Percentiles rank a stretch among this genome's conserved stretches.
Conservation (phyloP, 2,888 invertebrate genomes). For the Lymantria dispar region DNA sequence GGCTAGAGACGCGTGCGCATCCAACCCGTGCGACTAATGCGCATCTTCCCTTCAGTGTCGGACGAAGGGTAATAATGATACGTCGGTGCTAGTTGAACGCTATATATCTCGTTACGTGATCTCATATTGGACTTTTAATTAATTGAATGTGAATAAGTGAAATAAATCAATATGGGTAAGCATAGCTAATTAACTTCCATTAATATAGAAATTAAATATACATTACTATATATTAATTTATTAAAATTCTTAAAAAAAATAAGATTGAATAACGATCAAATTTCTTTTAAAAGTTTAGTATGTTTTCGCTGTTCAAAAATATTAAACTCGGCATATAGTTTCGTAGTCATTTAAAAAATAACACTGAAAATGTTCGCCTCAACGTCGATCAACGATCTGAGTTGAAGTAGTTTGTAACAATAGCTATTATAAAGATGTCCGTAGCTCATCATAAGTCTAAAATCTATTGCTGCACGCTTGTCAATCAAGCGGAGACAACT, state of each 20-base stretch:
- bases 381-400: constrained; percentile 36
- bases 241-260: too few relatives aligned
- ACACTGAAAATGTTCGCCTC: constrained; percentile 13
- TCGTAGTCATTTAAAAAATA: neutral
- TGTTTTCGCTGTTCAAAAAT: neutral
- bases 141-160: constrained; percentile 57
- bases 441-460: constrained; percentile 37
- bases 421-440: constrained; percentile 41
- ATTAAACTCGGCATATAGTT: constrained; percentile 11
- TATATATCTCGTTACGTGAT: constrained; percentile 64
- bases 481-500: constrained; percentile 51
- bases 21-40: constrained; percentile 42
- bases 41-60: constrained; percentile 48
- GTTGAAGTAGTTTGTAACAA: constrained; percentile 37
- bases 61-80: constrained; percentile 70
- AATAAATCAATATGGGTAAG: constrained; percentile 71
- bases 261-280: neutral
- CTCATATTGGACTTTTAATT: constrained; percentile 55
- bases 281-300: neutral
- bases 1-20: constrained; percentile 49
- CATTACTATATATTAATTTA: too few relatives aligned
- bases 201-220: too few relatives aligned
- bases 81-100: constrained; percentile 55
- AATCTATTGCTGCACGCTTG: constrained; percentile 54
- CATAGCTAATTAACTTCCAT: constrained; percentile 6